Conservation (phyloP, 2,888 invertebrate genomes). For the Heliconius ismenius region DNA sequence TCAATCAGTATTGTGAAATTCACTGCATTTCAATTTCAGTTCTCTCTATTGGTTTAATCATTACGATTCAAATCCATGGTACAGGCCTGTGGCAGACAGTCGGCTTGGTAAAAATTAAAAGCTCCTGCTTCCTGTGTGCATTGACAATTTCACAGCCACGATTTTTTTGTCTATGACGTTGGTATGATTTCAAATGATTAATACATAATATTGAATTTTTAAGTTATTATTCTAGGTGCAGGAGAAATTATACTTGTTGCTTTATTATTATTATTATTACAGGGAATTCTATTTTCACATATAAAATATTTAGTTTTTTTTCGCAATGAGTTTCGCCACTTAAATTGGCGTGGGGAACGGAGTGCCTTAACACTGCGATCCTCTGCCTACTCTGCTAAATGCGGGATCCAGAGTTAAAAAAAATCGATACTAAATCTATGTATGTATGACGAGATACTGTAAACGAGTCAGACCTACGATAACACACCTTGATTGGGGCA, state of each 20-base stretch:
- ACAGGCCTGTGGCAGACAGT: background rate
- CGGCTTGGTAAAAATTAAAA: conserved; percentile 4
- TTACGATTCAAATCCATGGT: background rate
- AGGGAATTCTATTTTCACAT: background rate
- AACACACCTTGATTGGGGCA: background rate
- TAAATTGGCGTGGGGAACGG: too few relatives aligned
- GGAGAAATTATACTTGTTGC: background rate
- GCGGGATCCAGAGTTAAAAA: too few relatives aligned
- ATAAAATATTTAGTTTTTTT: background rate
- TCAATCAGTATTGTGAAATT: background rate
- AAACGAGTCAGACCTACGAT: background rate
- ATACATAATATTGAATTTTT: background rate
- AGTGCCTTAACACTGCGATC: too few relatives aligned
- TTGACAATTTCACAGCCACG: conserved; percentile 14
- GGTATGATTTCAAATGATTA: background rate
- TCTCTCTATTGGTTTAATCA: conserved; percentile 2
- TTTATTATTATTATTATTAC: background rate
- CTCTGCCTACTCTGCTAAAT: too few relatives aligned
- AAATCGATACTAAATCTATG: background rate
- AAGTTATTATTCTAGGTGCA: background rate
- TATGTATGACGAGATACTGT: background rate
- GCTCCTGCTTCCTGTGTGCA: background rate
- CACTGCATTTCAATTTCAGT: background rate
- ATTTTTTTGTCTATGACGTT: background rate
- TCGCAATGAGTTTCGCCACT: too few relatives aligned